These are phyloP conservation scores for Eremobia ochroleuca DNA, from an alignment of 2,888 invertebrate genomes.

Conservation along the genomic window DNA sequence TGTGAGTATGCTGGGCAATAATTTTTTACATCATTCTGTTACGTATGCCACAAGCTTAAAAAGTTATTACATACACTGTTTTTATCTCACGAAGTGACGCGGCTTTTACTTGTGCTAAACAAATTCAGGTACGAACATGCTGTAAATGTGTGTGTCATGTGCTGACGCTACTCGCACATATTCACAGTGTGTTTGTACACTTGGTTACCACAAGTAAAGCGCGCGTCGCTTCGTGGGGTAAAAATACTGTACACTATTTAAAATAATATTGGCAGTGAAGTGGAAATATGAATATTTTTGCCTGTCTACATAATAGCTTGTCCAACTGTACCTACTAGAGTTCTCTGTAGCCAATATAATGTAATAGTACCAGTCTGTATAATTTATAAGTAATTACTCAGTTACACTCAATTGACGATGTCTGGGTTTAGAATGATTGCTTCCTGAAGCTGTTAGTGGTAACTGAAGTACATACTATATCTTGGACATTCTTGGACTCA, in stretches of 20 bases:
- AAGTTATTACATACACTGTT: no score
- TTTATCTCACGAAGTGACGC: no score
- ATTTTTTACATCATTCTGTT: no score
- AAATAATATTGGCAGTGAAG: neutral
- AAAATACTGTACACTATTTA: neutral
- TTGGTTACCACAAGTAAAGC: neutral
- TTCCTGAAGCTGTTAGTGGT: slow-evolving; percentile 14
- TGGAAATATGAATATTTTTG: neutral
- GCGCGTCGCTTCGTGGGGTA: neutral
- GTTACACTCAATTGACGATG: slow-evolving; percentile 27
- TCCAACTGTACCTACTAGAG: neutral
- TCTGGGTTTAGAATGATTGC: slow-evolving; percentile 28
- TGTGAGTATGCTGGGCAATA: no score
- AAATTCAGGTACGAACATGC: no score
- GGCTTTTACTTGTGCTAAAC: no score
- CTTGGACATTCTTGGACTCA: neutral
- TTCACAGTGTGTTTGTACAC: no score
- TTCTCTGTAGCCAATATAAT: neutral
- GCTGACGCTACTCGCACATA: no score
- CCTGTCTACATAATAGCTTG: neutral
- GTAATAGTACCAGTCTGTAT: neutral
- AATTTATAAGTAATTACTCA: neutral
- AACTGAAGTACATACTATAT: slow-evolving; percentile 3
- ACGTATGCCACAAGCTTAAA: no score
- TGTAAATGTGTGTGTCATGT: no score